Evolutionary conservation across 2,888 invertebrate genomes (phyloP).

Genomic region (Chrysodeixis includens): DNA sequence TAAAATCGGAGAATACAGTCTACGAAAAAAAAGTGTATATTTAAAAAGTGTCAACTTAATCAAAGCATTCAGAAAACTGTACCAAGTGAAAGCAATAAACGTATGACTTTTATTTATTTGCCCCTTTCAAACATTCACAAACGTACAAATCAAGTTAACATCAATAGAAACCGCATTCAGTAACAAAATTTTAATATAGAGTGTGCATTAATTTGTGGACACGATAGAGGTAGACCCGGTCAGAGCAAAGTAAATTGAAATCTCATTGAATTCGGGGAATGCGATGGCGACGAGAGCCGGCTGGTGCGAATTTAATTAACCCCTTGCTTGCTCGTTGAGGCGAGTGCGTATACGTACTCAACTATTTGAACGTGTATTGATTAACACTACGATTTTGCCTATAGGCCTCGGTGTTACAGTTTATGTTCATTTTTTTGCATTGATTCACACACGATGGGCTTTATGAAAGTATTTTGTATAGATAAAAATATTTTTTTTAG

Average conservation of each 20-base stretch:
- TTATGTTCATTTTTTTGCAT: neutral
- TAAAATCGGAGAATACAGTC: no score
- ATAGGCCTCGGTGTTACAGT: neutral
- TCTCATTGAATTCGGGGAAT: constrained; percentile 89
- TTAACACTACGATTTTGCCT: constrained; percentile 37
- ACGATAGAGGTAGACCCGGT: constrained; percentile 73
- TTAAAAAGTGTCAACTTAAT: no score
- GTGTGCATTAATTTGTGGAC: constrained; percentile 78
- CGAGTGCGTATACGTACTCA: constrained; percentile 62
- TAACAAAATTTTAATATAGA: constrained; percentile 66
- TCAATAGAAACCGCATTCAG: constrained; percentile 38
- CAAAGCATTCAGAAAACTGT: no score
- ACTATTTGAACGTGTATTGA: constrained; percentile 52
- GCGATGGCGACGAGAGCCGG: constrained; percentile 83
- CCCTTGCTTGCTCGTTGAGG: constrained; percentile 84
- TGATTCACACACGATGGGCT: neutral
- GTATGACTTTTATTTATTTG: no score
- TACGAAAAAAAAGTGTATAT: no score
- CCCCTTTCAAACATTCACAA: no score
- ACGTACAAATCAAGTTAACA: neutral
- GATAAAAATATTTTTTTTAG: neutral
- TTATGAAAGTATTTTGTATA: neutral
- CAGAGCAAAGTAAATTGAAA: constrained; percentile 88
- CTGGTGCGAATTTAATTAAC: constrained; percentile 89
- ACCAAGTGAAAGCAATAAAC: no score